Evolutionary conservation across 1,140 invertebrate species (phyloP).

Genomic region (Zaprionus vittiger): DNA sequence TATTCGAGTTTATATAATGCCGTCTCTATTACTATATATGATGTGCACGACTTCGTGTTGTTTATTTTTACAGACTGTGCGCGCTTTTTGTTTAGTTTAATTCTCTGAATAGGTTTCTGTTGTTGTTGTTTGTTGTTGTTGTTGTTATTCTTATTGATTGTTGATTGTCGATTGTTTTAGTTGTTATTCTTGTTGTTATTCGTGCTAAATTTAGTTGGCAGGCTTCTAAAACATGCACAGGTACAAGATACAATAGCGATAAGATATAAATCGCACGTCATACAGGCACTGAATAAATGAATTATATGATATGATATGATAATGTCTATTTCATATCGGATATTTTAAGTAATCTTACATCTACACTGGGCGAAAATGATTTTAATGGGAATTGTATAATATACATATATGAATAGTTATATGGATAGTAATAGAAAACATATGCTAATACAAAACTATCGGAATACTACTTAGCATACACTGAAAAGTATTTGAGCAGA

Average conservation of each 20-base stretch:
- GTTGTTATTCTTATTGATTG: constrained; percentile 7
- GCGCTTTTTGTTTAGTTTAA: constrained; percentile 37
- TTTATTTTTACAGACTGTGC: constrained; percentile 34
- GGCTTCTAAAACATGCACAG: constrained; percentile 25
- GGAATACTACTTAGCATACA: no score
- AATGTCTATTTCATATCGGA: not conserved
- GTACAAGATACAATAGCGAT: constrained; percentile 18
- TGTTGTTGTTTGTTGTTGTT: not conserved
- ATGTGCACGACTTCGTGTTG: constrained; percentile 31
- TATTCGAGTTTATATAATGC: constrained; percentile 52
- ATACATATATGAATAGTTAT: not conserved
- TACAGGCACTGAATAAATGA: not conserved
- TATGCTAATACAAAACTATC: no score
- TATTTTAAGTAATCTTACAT: not conserved
- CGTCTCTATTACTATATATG: constrained; percentile 13
- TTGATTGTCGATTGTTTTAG: constrained; percentile 14
- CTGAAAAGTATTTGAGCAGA: no score
- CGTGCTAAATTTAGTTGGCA: constrained; percentile 36
- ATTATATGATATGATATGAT: constrained; percentile 10
- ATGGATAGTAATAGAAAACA: no score
- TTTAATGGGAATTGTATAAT: not conserved
- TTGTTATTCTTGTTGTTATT: constrained; percentile 3
- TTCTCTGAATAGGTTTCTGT: constrained; percentile 45
- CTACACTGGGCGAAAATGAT: not conserved
- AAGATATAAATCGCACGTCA: constrained; percentile 45